These are phyloP conservation scores for Spilarctia lutea DNA, from an alignment of 2,888 invertebrate species.

Conservation along the genomic window DNA sequence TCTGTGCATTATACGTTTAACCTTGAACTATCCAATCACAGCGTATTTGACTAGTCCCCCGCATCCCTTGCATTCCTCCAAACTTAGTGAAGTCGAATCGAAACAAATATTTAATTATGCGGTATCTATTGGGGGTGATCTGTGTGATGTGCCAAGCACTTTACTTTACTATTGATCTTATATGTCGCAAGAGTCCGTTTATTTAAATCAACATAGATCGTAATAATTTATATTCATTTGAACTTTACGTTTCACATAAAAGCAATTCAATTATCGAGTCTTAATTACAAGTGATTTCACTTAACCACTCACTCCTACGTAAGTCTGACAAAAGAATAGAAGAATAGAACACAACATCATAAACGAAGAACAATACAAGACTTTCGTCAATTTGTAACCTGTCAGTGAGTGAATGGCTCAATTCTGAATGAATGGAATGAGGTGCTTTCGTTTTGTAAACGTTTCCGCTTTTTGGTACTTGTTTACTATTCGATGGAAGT, in stretches of 20 bases:
- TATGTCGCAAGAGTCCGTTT: neutral
- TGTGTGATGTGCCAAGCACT: neutral
- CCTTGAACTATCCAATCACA: too few relatives aligned
- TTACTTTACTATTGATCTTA: neutral
- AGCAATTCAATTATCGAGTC: constrained; percentile 40
- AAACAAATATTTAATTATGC: too few relatives aligned
- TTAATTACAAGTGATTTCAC: constrained; percentile 29
- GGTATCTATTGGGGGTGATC: too few relatives aligned
- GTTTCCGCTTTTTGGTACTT: constrained; percentile 39
- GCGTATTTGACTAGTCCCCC: too few relatives aligned
- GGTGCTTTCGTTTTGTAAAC: constrained; percentile 64
- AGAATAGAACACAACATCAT: constrained; percentile 41
- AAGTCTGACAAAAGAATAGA: constrained; percentile 25
- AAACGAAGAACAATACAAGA: constrained; percentile 61
- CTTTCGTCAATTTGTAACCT: constrained; percentile 78
- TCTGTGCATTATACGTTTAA: too few relatives aligned
- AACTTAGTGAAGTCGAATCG: too few relatives aligned
- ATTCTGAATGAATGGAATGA: constrained; percentile 74
- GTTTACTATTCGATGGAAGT: constrained; percentile 18
- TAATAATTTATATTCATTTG: constrained; percentile 4
- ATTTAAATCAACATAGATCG: neutral
- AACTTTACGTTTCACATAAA: constrained; percentile 24
- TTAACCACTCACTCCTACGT: constrained; percentile 50
- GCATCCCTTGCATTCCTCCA: too few relatives aligned
- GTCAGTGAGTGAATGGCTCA: constrained; percentile 70